Evolutionary conservation across 2,113 vertebrate genomes (phyloP), one percentile per base, ranked within the genome.

Genomic region (Casuarius casuarius): DNA sequence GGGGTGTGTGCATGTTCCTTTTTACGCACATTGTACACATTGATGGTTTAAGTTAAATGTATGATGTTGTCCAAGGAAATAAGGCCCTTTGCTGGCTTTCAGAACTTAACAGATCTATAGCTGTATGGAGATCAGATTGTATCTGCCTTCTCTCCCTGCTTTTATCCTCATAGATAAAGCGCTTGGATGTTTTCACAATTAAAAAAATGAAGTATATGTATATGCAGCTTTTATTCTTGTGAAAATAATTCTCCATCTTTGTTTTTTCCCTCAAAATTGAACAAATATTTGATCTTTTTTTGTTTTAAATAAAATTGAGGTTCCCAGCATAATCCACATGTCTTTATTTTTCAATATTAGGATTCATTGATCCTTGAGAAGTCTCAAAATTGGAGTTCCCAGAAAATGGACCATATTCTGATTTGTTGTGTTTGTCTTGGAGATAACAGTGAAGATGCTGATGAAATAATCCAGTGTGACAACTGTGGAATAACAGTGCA

Each of bases 381-480:
- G 80, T 98, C 98, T 94, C 99, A 99, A 94, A 98, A 98, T 87
- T 99, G 99, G 99, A 99, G 98, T 96, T 98, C 99, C 61, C 99
- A 99, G 98, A 98, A 98, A 98, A 99, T 99, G 98, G 99, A 99
- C 92, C 99, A 99, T 97, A 99, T 99, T 97, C 98, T 99, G 97
- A 99, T 99, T 97, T 99, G 99, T 98, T 99, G 99, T 54, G 99
- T 99, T 95, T 99, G 99, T 97, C 98, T 99, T 92, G 99, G 99
- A 91, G 99, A 99, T 98, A 99, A 99, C 97, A 99, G 99, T 21
- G 99, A 99, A 97, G 99, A 99, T 77, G 99, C 99, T 48, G 99
- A 99, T 97, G 99, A 99, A 98, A 99, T 99, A 97, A 99, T 99
- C 97, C 99, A 99, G 95, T 99, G 99, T 97, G 99, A 99, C 98